Evolutionary conservation across 2,888 invertebrate species (phyloP).

Genomic region (Spodoptera picta): DNA sequence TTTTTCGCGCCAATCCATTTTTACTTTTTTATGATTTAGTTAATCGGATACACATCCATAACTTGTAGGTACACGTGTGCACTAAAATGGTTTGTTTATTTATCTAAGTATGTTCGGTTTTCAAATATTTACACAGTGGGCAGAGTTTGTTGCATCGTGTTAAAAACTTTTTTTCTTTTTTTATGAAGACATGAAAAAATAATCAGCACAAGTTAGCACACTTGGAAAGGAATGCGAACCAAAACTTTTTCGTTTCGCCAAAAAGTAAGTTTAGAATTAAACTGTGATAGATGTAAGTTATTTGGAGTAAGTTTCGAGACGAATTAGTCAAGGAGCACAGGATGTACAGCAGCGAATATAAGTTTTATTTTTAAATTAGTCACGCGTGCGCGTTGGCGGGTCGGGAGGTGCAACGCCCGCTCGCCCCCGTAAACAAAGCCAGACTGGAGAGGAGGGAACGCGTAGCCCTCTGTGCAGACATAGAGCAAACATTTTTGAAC

Average conservation of each 20-base stretch:
- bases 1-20: constrained; percentile 90
- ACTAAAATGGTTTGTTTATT: constrained; percentile 42
- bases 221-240: constrained; percentile 48
- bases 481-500: constrained; percentile 74
- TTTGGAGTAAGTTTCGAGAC: constrained; percentile 27
- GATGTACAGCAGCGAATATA: constrained; percentile 58
- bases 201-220: constrained; percentile 44
- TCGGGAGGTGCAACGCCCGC: constrained; percentile 74
- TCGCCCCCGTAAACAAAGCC: constrained; percentile 77
- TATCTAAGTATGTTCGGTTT: constrained; percentile 8
- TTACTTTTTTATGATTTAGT: constrained; percentile 44
- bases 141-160: constrained; percentile 8
- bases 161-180: constrained; percentile 13
- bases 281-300: constrained; percentile 21
- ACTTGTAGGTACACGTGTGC: constrained; percentile 12
- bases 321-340: constrained; percentile 49
- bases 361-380: constrained; percentile 77
- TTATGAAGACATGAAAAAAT: constrained; percentile 26
- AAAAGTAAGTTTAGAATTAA: constrained; percentile 4
- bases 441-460: constrained; percentile 73
- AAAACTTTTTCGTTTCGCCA: constrained; percentile 40
- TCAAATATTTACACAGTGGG: constrained; percentile 38
- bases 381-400: constrained; percentile 61
- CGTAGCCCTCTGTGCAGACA: constrained; percentile 68
- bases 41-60: constrained; percentile 33